Conservation (phyloP, 2,113 vertebrate species). For the Pungitius pungitius region DNA sequence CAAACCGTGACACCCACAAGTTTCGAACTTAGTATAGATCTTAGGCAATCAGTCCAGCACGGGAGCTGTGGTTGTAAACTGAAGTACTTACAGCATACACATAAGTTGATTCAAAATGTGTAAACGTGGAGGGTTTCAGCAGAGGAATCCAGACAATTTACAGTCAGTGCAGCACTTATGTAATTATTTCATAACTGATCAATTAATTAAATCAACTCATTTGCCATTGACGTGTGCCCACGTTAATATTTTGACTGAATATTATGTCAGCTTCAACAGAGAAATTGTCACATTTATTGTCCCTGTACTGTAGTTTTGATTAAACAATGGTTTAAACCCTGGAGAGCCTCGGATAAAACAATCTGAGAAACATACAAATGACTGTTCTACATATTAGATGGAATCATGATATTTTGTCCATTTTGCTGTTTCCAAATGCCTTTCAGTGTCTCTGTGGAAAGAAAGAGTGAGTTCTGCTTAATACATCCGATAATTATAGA, state of each 20-base stretch:
- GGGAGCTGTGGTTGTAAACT: neutral
- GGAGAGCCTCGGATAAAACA: too few relatives aligned
- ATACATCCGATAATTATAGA: too few relatives aligned
- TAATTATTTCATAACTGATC: slow-evolving; percentile 9
- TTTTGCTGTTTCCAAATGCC: neutral
- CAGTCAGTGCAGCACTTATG: neutral
- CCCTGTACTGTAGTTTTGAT: slow-evolving; percentile 12
- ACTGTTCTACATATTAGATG: slow-evolving; percentile 11
- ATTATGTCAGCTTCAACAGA: slow-evolving; percentile 15
- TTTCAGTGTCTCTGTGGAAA: neutral
- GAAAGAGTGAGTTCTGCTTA: neutral
- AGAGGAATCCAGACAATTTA: neutral
- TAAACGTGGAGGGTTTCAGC: neutral
- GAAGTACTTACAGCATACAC: neutral
- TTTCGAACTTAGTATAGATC: neutral
- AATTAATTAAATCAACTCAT: slow-evolving; percentile 30
- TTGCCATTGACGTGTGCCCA: neutral
- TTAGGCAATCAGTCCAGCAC: neutral
- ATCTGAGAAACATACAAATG: slow-evolving; percentile 3
- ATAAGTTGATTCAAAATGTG: neutral
- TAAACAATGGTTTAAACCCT: neutral
- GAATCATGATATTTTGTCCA: slow-evolving; percentile 26
- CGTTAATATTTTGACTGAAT: slow-evolving; percentile 7
- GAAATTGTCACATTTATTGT: slow-evolving; percentile 13
- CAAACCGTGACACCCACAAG: too few relatives aligned